Base-by-base conservation (phyloP, 2,888 invertebrate species). In the Drosophila sordidula region DNA sequence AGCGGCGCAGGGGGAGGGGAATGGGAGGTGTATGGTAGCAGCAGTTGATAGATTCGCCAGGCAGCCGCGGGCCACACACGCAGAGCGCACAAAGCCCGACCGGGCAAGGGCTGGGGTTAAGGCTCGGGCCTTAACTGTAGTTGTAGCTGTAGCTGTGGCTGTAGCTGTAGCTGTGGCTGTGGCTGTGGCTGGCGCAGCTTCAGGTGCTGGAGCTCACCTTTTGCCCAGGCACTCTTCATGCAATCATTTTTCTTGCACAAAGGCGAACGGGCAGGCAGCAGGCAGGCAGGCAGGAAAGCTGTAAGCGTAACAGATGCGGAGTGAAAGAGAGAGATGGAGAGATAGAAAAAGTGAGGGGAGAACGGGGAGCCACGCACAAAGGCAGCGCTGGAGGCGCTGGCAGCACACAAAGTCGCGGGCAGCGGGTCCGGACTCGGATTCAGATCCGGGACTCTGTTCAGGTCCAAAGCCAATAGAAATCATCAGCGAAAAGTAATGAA, bases 61-160 rank as follows among this genome's bases (percentile, higher is more conserved):
- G 62, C 70, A 67, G 87, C 82, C 82, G 82, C 80, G 62, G 83
- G 83, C 83, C 83, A 87, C 83, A 83, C 84, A 84, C 79, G 81
- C 80, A 58, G 67, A 52, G 25, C 42, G 51, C 71, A 66, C 55
- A 66, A 55, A 72, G 52, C 34, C 18, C 18, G 41, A 16, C 22
- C 34, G n/a, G 66, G 57, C 29, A 39, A 57, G 70, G 49, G 34
- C 47, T n/a, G 36, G 16, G 47, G 46, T 9, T 22, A 32, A 22
- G 44, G 49, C 22, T 26, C 39, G 22, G 44, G 41, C 29, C 29
- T 6, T 34, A 34, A 34, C 47, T 36, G 26, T 26, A 5, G 44
- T 14, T 34, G 57, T 5, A 25, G 50, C 22, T 34, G 55, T 32
- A 32, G 32, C 8, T 29, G 29, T 29, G 8, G 29, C 29, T 29